Evolutionary conservation across 2,113 vertebrate genomes (phyloP).

Genomic region (Nycticryphes semicollaris): DNA sequence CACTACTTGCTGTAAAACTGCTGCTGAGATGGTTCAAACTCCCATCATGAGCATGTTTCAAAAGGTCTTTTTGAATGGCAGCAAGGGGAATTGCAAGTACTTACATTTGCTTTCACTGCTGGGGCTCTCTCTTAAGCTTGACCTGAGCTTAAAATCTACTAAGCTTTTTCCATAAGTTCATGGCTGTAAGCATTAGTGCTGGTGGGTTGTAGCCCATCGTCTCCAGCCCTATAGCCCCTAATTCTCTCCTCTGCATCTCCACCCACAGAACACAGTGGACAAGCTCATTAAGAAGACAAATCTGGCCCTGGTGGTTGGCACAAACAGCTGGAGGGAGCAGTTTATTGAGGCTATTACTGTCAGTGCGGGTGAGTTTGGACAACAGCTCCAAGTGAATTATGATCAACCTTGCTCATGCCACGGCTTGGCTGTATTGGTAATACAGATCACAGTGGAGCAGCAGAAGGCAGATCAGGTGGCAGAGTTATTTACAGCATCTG

Average conservation of each 20-base stretch:
- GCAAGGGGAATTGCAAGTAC: background rate
- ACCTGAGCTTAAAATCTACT: conserved; percentile 32
- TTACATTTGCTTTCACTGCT: background rate
- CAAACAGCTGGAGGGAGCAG: conserved; percentile 97
- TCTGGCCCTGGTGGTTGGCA: conserved; percentile 93
- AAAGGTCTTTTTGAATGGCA: background rate
- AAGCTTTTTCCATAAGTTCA: background rate
- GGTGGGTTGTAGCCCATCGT: background rate
- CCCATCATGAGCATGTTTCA: background rate
- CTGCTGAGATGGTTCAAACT: background rate
- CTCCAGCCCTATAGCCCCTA: background rate
- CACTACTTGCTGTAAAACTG: background rate
- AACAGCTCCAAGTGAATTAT: background rate
- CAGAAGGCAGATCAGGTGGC: background rate
- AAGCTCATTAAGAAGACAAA: conserved; percentile 99
- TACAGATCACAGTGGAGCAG: background rate
- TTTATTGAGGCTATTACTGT: conserved; percentile 95
- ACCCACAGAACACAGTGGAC: conserved; percentile 90
- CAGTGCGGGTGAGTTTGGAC: conserved; percentile 88
- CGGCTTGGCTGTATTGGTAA: background rate
- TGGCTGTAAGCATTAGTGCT: background rate
- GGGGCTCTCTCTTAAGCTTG: background rate
- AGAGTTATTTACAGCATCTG: background rate
- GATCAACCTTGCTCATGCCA: background rate
- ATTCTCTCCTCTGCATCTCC: background rate